Evolutionary conservation across 2,888 invertebrate species (phyloP).

Genomic region (Lasioglossum pauxillum): DNA sequence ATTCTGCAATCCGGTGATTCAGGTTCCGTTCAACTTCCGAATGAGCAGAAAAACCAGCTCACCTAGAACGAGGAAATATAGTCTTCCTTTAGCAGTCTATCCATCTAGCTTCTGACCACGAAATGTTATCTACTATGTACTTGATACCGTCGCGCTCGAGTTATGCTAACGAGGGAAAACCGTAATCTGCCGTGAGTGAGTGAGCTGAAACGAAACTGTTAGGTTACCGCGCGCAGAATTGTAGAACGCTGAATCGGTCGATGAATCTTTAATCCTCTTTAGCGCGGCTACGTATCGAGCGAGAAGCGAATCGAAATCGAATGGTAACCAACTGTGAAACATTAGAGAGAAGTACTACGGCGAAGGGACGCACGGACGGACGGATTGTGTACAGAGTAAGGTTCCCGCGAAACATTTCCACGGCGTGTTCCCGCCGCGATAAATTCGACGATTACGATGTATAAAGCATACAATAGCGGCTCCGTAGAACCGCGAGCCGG

Average conservation of each 20-base stretch:
- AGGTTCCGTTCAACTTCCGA: not conserved
- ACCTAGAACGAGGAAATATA: not conserved
- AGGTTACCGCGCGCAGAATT: conserved; percentile 24
- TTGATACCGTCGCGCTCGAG: not conserved
- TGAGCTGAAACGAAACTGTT: conserved; percentile 24
- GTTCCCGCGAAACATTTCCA: conserved; percentile 22
- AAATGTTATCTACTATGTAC: not conserved
- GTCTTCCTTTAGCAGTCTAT: not conserved
- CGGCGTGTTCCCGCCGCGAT: conserved; percentile 17
- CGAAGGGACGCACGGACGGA: not conserved
- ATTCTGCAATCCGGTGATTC: not conserved
- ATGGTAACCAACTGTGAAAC: conserved; percentile 32
- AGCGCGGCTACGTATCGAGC: conserved; percentile 27
- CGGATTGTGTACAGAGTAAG: not conserved
- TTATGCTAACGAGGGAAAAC: not conserved
- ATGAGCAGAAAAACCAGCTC: no score
- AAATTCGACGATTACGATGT: conserved; percentile 43
- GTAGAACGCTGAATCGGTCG: conserved; percentile 14
- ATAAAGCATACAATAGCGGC: conserved; percentile 33
- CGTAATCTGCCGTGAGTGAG: not conserved
- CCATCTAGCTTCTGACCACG: not conserved
- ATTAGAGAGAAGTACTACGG: not conserved
- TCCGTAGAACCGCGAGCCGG: conserved; percentile 10
- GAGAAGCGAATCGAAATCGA: conserved; percentile 32
- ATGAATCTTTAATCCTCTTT: conserved; percentile 53